Evolutionary conservation across 2,888 invertebrate species (phyloP).

Genomic region (Hirtodrosophila confusa): DNA sequence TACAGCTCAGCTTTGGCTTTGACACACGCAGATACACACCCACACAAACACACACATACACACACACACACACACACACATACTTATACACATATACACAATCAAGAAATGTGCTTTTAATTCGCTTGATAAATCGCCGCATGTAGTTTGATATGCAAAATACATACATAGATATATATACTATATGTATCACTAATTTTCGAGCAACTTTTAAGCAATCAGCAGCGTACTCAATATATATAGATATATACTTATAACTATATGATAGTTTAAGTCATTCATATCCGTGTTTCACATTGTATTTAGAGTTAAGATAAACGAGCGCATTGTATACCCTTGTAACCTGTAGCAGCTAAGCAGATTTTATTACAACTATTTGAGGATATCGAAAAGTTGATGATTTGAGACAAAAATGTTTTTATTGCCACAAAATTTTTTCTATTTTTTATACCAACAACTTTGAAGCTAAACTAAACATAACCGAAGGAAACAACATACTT

Average conservation of each 20-base stretch:
- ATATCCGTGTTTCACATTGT: constrained; percentile 62
- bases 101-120: constrained; percentile 70
- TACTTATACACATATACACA: constrained; percentile 33
- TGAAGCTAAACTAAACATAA: constrained; percentile 56
- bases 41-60: constrained; percentile 10
- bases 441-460: constrained; percentile 83
- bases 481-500: constrained; percentile 7
- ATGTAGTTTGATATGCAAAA: constrained; percentile 32
- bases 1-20: constrained; percentile 38
- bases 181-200: constrained; percentile 67
- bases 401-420: constrained; percentile 66
- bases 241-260: constrained; percentile 30
- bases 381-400: constrained; percentile 35
- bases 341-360: constrained; percentile 59
- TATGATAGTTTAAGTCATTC: constrained; percentile 51
- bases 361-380: constrained; percentile 67
- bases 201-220: constrained; percentile 78
- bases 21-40: constrained; percentile 23
- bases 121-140: constrained; percentile 67
- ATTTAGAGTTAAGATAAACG: constrained; percentile 33
- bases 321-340: constrained; percentile 57
- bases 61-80: constrained; percentile 4
- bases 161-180: constrained; percentile 35
- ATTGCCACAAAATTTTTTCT: constrained; percentile 81
- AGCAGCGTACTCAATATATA: constrained; percentile 60